Base-by-base conservation (phyloP, 2,797 vertebrate genomes). In the Cyprinodon diabolis region DNA sequence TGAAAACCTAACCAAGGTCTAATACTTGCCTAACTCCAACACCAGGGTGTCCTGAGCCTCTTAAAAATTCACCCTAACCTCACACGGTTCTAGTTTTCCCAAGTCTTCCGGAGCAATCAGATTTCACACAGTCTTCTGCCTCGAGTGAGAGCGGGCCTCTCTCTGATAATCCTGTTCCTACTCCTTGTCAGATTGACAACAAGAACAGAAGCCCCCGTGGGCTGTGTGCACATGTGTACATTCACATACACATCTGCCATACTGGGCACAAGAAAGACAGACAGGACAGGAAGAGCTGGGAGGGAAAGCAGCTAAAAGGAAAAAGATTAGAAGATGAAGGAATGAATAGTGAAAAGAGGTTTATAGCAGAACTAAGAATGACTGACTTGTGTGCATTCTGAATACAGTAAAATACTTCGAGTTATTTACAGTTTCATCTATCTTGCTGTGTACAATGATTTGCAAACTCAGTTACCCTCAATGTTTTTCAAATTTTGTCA, bases 71-170 rank as follows among this genome's bases (percentile, higher is more conserved):
- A 7, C 48, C 48, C 3, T 72, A 56, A 89, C 86, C 85, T 90
- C 86, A 79, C 76, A 58, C 63, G 78, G 71, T 78, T 54, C 82
- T 58, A 55, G 75, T 82, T 86, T 85, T 82, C 73, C 69, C 77
- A 72, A 90, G 89, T 90, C 89, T 87, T 83, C 87, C 60, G 43
- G 78, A 81, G 86, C 80, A 92, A 91, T 92, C 89, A 84, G 85
- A 92, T 91, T 93, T 92, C 89, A 91, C 85, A 87, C 87, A 87
- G 84, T 84, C 81, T 84, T 80, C 84, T 69, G 79, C 75, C 79
- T 83, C 77, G 69, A 85, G 82, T 84, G 75, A 83, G 72, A 81
- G 74, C 43, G 35, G 66, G 81, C 70, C 72, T 74, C 84, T 75
- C 75, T 74, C 9, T 82, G 73, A 69, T 89, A 90, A 92, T 90